Conservation (phyloP, 2,797 vertebrate species). For the Bovichtus variegatus region DNA sequence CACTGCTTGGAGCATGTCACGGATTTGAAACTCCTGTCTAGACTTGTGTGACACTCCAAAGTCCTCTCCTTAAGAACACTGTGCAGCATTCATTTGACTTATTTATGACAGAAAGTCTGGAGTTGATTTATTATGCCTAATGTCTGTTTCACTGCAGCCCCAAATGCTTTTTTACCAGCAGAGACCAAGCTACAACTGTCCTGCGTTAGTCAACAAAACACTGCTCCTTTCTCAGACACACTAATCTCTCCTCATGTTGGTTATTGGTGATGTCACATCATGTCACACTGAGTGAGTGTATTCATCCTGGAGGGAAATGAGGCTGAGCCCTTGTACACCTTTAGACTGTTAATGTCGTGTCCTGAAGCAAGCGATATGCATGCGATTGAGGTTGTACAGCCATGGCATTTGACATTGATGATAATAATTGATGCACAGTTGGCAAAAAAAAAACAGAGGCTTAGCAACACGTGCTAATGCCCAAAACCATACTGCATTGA, state of each 20-base stretch:
- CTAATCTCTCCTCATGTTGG: neutral
- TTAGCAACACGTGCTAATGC: neutral
- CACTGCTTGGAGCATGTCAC: neutral
- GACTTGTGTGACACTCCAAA: neutral
- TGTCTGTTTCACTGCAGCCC: constrained; percentile 9
- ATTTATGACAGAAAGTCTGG: neutral
- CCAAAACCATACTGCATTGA: constrained; percentile 1
- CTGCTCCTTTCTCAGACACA: neutral
- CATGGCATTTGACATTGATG: constrained; percentile 7
- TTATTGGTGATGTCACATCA: constrained; percentile 23
- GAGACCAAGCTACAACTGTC: neutral
- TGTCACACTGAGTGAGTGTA: neutral
- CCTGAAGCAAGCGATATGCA: neutral
- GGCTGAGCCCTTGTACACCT: neutral
- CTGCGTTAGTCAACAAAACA: constrained; percentile 5
- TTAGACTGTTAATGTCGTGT: neutral
- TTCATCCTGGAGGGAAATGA: neutral
- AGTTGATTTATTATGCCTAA: neutral
- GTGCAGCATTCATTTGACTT: neutral
- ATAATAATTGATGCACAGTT: constrained; percentile 11
- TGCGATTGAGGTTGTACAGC: neutral
- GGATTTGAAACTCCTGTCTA: neutral
- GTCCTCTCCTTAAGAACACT: neutral
- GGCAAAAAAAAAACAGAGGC: constrained; percentile 13
- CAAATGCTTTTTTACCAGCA: neutral